These are phyloP conservation scores for Nymphicus hollandicus DNA, from an alignment of 2,113 vertebrate species.

Conservation along the genomic window DNA sequence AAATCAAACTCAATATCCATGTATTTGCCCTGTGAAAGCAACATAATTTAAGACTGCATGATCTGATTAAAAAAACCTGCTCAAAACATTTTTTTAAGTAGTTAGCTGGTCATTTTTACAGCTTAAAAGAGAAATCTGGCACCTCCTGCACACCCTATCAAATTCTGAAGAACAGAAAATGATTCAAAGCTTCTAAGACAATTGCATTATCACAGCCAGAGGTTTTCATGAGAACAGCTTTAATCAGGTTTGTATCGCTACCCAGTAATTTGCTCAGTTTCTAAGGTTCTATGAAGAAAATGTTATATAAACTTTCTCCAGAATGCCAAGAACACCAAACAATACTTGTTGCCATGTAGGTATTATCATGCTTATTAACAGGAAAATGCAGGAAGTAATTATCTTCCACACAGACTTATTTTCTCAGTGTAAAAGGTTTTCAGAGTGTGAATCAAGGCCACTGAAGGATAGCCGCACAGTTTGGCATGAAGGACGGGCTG, in stretches of 20 bases:
- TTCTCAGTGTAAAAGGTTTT: not conserved
- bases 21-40: slow-evolving; percentile 91
- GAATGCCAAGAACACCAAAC: not conserved
- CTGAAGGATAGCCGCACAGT: not conserved
- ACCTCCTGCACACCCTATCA: not conserved
- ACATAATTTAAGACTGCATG: not conserved
- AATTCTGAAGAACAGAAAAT: not conserved
- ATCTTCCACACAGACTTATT: not conserved
- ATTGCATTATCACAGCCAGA: not conserved
- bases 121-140: not conserved
- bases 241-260: not conserved
- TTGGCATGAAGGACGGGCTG: not conserved
- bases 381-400: not conserved
- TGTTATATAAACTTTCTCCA: not conserved
- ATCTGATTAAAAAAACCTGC: not conserved
- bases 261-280: not conserved
- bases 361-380: rapidly evolving
- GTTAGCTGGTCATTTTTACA: not conserved
- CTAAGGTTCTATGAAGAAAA: not conserved
- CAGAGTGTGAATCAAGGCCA: rapidly evolving
- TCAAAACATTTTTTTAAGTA: not conserved
- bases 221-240: not conserved
- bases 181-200: not conserved
- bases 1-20: slow-evolving; percentile 99
- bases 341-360: not conserved